Evolutionary conservation across 2,888 invertebrate species (phyloP), one percentile per base, ranked within the genome.

Genomic region (Chloromyia formosa): DNA sequence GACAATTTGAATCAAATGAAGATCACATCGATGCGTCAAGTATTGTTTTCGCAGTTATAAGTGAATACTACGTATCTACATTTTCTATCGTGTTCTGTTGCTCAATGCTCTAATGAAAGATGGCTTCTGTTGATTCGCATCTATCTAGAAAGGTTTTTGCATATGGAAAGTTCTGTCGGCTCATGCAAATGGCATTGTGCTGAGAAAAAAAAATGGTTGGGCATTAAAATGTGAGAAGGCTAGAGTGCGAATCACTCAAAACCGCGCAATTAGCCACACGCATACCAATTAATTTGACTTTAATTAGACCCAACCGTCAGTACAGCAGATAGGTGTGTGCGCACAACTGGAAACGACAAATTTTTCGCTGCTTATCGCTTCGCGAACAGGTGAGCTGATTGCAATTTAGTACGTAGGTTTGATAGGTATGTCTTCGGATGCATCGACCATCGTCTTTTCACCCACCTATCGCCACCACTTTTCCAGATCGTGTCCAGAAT

Each of bases 251-350:
- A 49, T 66, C 49, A 16, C n/a, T 35, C 3, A 66, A 20, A 71
- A 62, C 75, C 71, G 27, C 27, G 27, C 27, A 69, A 75, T 75
- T 75, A 75, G 75, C 71, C 22, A 62, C 75, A 75, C 75, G 75
- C 75, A 75, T 18, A 40, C 71, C 71, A 75, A 71, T 75, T 75
- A 75, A 75, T 71, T 75, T 71, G 22, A 22, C 54, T 62, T 75
- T 72, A 75, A 75, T 75, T 69, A 75, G 54, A 35, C 27, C 56
- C 62, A 40, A 54, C 49, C 27, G 27, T 35, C 2, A 35, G 27
- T 35, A 35, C 7, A 35, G 23, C 20, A 45, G n/a, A 22, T 58
- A 40, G 18, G 40, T 40, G 35, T 60, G 35, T 27, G 75, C 61
- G 54, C 69, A 54, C 71, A 68, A 68, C 69, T 53, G 27, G 53